phyloP scores from a whole-genome alignment of 2,888 invertebrate species.

The Sturmia bella region DNA sequence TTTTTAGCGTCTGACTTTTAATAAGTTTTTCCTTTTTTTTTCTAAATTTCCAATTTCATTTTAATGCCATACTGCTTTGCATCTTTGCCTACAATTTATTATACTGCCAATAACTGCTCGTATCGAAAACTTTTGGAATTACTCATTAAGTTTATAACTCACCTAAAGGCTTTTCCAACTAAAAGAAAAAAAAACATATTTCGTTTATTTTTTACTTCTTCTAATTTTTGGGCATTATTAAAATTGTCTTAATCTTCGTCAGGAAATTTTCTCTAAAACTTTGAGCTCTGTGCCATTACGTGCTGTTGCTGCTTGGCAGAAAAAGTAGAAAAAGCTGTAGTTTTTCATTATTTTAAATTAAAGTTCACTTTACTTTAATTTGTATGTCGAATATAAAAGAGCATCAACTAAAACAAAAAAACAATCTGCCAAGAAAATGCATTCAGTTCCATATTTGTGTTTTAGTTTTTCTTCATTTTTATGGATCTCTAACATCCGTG shows the following conservation, averaged over 20 bases:
- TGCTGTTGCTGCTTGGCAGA: neutral
- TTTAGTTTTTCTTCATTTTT: constrained; percentile 39
- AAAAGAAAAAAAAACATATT: too few relatives aligned
- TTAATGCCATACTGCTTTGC: too few relatives aligned
- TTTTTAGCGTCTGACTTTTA: too few relatives aligned
- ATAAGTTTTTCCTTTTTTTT: too few relatives aligned
- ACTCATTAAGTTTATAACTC: neutral
- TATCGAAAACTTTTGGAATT: too few relatives aligned
- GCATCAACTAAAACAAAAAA: neutral
- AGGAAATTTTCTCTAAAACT: constrained; percentile 2
- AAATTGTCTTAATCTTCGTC: constrained; percentile 53
- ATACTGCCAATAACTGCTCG: too few relatives aligned
- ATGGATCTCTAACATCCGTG: constrained; percentile 56
- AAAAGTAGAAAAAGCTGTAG: neutral
- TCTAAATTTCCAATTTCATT: too few relatives aligned
- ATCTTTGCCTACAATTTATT: too few relatives aligned
- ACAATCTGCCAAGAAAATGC: constrained; percentile 31
- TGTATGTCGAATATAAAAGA: constrained; percentile 19
- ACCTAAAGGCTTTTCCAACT: too few relatives aligned
- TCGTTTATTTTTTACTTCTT: constrained; percentile 10
- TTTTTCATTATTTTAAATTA: constrained; percentile 51
- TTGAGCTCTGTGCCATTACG: neutral
- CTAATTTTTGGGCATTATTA: constrained; percentile 25
- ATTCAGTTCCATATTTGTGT: constrained; percentile 43
- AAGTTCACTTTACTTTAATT: constrained; percentile 43